A percentile compares a stretch with the other conserved stretches of the same genome.
Evolutionary conservation across 2,113 vertebrate genomes (phyloP).

Genomic region (Aptenodytes forsteri): DNA sequence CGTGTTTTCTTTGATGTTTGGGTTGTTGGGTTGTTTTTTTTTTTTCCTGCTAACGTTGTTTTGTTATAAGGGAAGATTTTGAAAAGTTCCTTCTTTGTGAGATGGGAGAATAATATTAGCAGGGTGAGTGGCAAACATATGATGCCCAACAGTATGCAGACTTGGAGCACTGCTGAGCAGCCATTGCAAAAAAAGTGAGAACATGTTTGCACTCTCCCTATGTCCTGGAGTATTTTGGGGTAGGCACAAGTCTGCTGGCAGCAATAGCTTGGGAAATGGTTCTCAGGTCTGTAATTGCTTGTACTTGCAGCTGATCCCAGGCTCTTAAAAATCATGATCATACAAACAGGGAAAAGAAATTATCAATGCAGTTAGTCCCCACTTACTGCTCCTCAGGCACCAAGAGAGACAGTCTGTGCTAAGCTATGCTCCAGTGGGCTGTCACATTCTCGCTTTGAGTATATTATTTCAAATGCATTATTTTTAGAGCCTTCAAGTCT

Average conservation of each 20-base stretch:
- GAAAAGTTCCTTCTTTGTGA: neutral
- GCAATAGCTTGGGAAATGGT: neutral
- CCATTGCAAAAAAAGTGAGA: neutral
- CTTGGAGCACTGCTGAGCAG: neutral
- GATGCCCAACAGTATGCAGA: neutral
- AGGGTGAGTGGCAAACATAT: neutral
- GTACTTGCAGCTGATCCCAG: neutral
- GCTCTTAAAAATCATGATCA: neutral
- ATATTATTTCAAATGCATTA: neutral
- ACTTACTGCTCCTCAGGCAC: neutral
- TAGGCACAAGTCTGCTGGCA: neutral
- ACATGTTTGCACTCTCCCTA: neutral
- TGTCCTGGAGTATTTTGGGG: neutral
- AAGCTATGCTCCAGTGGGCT: neutral
- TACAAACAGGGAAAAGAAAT: neutral
- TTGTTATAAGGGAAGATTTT: neutral
- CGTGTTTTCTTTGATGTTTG: neutral
- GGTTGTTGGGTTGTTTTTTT: accelerated
- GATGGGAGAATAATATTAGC: neutral
- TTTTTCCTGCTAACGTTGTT: neutral
- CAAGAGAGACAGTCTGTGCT: neutral
- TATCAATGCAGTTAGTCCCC: neutral
- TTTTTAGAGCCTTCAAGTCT: slow-evolving; percentile 15
- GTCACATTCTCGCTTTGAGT: neutral
- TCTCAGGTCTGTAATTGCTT: neutral